Base-by-base conservation (phyloP, 1,140 invertebrate species). In the Physella acuta region DNA sequence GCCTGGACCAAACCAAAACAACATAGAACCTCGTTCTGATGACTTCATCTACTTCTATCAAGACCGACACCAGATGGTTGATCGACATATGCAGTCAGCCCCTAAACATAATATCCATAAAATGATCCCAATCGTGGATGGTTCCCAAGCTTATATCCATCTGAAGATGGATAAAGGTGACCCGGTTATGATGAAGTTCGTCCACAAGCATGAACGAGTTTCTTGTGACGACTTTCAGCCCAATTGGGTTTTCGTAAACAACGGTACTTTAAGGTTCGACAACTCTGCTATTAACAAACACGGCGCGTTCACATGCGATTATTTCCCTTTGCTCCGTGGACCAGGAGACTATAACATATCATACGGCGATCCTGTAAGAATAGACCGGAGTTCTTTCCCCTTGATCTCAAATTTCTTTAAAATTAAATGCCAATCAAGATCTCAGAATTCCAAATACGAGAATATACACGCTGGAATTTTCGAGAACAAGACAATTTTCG, bases 101-200 rank as follows among this genome's bases (percentile, higher is more conserved):
- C n/a, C n/a, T n/a, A n/a, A n/a, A n/a, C n/a, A n/a, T n/a, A n/a
- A n/a, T n/a, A n/a, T n/a, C n/a, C n/a, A n/a, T n/a, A n/a, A n/a
- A n/a, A n/a, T n/a, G n/a, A n/a, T n/a, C n/a, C n/a, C n/a, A n/a
- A n/a, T n/a, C 14, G 3, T 14, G 4, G 24, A 58, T 28, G 62
- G 60, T 31, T 68, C 78, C 51, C 75, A 67, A 34, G 86, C 86
- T 20, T 92, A 91, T 75, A 88, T 88, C 59, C 87, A 89, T 73
- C 91, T 91, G 0, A 80, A 88, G 28, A 81, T 92, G 30, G 88
- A 90, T 2, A 75, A 91, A 53, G 86, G 88, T 72, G 88, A 89
- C 77, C 88, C 89, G 16, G 89, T 90, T 73, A 89, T 93, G 62
- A 89, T 89, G 85, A 88, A 88, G 78, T 91, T 90, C 73, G 87